Evolutionary conservation across 1,140 invertebrate genomes (phyloP).

Genomic region (Drosophila lini): DNA sequence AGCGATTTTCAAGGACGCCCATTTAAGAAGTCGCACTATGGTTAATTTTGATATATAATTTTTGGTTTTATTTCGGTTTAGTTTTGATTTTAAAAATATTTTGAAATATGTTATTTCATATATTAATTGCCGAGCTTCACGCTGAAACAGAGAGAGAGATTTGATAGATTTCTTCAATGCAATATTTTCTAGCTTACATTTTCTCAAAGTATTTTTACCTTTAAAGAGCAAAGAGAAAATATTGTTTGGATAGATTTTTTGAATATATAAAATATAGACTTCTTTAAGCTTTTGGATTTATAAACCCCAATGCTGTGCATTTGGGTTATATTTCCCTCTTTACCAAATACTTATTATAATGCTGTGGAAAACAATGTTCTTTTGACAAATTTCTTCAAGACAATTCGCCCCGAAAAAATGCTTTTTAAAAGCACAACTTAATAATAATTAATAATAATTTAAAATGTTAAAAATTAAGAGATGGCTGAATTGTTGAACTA

Average conservation of each 20-base stretch:
- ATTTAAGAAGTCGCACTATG: constrained; percentile 24
- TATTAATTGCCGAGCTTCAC: background rate
- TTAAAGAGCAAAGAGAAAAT: constrained; percentile 6
- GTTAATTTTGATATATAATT: constrained; percentile 4
- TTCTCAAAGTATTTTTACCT: background rate
- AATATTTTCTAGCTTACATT: constrained; percentile 22
- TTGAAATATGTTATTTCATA: constrained; percentile 17
- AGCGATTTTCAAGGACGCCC: constrained; percentile 6
- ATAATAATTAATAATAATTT: background rate
- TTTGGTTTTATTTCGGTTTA: background rate
- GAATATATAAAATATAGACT: constrained; percentile 3
- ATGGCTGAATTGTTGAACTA: constrained; percentile 12
- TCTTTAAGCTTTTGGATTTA: constrained; percentile 3
- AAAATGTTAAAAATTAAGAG: constrained; percentile 25
- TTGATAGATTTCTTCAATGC: constrained; percentile 28
- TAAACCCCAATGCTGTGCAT: constrained; percentile 20
- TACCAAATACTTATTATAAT: constrained; percentile 31
- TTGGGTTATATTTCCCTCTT: background rate
- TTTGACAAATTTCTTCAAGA: constrained; percentile 10
- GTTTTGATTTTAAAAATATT: background rate
- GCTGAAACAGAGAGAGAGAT: background rate
- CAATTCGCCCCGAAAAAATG: constrained; percentile 3
- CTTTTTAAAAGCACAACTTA: background rate
- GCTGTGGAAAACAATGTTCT: constrained; percentile 3
- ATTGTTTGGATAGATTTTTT: constrained; percentile 35